Conservation (phyloP, 1,140 invertebrate genomes). For the Luehdorfia chinensis region DNA sequence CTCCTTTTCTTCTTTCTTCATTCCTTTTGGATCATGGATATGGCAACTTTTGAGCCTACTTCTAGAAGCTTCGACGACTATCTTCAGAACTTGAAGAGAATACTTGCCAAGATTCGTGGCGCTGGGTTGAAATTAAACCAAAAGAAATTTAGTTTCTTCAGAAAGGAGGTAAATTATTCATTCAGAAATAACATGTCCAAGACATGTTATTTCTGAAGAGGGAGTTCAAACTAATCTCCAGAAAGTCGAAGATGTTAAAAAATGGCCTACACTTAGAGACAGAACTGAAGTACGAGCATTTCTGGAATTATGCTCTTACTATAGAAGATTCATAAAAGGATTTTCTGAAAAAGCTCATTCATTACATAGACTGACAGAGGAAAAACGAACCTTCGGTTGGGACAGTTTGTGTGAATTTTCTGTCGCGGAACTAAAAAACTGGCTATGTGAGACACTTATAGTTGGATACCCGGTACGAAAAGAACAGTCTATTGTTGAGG, state of each 20-base stretch:
- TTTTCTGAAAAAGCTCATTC: slow-evolving; percentile 35
- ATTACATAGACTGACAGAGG: slow-evolving; percentile 30
- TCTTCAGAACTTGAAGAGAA: slow-evolving; percentile 8
- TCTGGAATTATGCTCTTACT: slow-evolving; percentile 36
- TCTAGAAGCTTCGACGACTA: slow-evolving; percentile 23
- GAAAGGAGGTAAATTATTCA: no score
- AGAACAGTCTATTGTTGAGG: slow-evolving; percentile 18
- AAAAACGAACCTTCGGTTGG: slow-evolving; percentile 26
- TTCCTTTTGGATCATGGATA: not conserved
- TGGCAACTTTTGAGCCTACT: slow-evolving; percentile 9
- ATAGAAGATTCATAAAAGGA: slow-evolving; percentile 36
- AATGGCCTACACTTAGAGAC: slow-evolving; percentile 32
- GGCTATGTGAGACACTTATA: slow-evolving; percentile 19
- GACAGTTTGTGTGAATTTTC: slow-evolving; percentile 4
- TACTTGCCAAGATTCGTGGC: not conserved
- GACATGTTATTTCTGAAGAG: not conserved
- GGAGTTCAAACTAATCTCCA: slow-evolving; percentile 8
- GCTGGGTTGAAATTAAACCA: slow-evolving; percentile 8
- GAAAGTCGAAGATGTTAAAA: slow-evolving; percentile 12
- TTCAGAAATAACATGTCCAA: no score
- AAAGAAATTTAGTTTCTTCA: slow-evolving; percentile 15
- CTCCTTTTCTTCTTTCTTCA: no score
- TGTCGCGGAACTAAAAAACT: slow-evolving; percentile 17
- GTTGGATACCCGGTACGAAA: slow-evolving; percentile 10
- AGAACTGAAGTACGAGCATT: slow-evolving; percentile 43